Base-by-base conservation (phyloP, 1,140 invertebrate genomes). In the Procambarus clarkii region DNA sequence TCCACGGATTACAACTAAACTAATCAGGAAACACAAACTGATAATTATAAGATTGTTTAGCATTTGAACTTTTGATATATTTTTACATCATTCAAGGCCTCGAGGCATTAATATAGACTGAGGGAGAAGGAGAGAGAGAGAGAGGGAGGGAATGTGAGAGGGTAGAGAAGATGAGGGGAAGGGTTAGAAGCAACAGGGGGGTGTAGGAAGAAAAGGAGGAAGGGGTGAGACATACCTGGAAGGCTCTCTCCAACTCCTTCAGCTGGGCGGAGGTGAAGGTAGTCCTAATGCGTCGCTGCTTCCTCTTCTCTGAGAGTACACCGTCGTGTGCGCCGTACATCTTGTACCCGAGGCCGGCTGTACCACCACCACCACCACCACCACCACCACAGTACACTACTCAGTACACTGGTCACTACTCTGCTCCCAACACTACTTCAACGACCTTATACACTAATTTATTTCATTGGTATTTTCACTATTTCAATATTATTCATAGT, bases 211-310 rank as follows among this genome's bases (percentile, higher is more conserved):
- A 46, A 77, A 8, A 77, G 18, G 15, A 11, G 60, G 0, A 4
- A 15, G 60, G 1, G 7, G 60, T 64, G 13, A 11, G 44, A 15
- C 78, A 15, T 45, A 94, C 94, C 92, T 95, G 95, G 95, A 99
- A 99, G 91, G 98, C 98, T 94, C 98, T 96, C 95, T 99, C 99
- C 92, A 99, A 95, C 95, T 99, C 98, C 95, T 99, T 99, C 60
- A 99, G 96, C 95, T 99, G 99, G 45, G 97, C 97, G 34, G 98
- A 98, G 13, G 98, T 99, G 95, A 99, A 99, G 0, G 98, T 99
- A 44, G 98, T 99, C 92, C 98, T 95, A 94, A 99, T 99, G 93
- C 98, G 95, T 64, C 98, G 95, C 94, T 98, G 98, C 95, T 98
- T 98, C 88, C 98, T 95, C 94, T 98, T 98, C 94, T 98, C 98